Evolutionary conservation across 2,888 invertebrate genomes (phyloP), one percentile per base, ranked within the genome.

Genomic region (Xanthia togata): DNA sequence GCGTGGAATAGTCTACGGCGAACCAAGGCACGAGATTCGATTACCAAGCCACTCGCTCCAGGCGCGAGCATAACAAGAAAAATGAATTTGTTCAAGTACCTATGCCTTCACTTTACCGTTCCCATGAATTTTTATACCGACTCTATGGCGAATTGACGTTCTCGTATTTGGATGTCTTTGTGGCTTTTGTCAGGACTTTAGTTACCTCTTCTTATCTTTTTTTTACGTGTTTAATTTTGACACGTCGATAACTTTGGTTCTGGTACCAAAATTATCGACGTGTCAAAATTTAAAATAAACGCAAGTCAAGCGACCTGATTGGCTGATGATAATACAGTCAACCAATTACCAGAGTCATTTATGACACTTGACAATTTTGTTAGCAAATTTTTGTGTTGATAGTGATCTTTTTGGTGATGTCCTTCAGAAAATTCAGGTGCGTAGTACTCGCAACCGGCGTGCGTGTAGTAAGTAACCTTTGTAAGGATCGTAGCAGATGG

Each of bases 41-140:
- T 93, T 92, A 93, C 91, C 68, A 76, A 59, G 86, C 83, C 90
- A 88, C 90, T 91, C 88, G 87, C 90, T 86, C 86, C 86, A 80
- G 88, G 90, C 88, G 89, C 86, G 91, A 86, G 87, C 87, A 90
- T 92, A 91, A 93, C 93, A 92, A 90, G 92, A 91, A 92, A 93
- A 93, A 91, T 92, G 92, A 93, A 93, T 92, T 93, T 91, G 85
- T 88, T 87, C 82, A 89, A 89, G 88, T 86, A 79, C 81, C 88
- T 85, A 85, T 82, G 88, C 86, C 87, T 73, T 85, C 75, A 72
- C 59, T 82, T 78, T 64, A 70, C 78, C 50, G 71, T 65, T 79
- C 76, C 88, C 84, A 88, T 89, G 89, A 88, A 87, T 86, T 89
- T 88, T 87, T 84, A 81, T 86, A 77, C 53, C 68, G 31, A 55